A percentile compares a stretch with the other conserved stretches of the same genome.
Conservation (phyloP, 2,797 vertebrate genomes). For the Limosa lapponica region DNA sequence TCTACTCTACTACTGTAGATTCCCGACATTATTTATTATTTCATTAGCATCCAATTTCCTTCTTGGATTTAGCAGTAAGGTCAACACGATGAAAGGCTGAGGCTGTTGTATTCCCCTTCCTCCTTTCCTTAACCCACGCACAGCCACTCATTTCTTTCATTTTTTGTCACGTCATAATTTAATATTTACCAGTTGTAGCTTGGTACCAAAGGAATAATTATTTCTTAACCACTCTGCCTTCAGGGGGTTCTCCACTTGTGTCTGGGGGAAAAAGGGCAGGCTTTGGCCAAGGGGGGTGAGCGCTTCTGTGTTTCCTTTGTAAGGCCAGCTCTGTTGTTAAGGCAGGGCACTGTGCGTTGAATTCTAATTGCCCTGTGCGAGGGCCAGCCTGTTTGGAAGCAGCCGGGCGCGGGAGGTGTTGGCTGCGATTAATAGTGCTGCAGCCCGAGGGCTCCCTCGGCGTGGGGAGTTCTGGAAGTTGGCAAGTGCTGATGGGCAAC, state of each 20-base stretch:
- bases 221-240: conserved; percentile 28
- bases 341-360: background rate
- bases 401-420: background rate
- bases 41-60: conserved; percentile 54
- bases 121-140: background rate
- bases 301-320: background rate
- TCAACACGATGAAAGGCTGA: background rate
- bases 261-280: conserved; percentile 20
- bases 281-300: background rate
- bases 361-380: conserved; percentile 41
- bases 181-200: conserved; percentile 12
- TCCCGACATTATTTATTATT: conserved; percentile 43
- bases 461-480: background rate
- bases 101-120: background rate
- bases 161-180: conserved; percentile 11
- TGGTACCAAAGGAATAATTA: conserved; percentile 35
- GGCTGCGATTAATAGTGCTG: background rate
- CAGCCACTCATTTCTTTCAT: background rate
- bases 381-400: background rate
- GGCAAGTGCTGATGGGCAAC: background rate
- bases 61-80: background rate
- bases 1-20: background rate
- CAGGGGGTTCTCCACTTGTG: background rate
- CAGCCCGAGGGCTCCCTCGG: background rate
- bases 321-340: conserved; percentile 19